Conservation (phyloP, 2,888 invertebrate genomes). For the Protophormia terraenovae region DNA sequence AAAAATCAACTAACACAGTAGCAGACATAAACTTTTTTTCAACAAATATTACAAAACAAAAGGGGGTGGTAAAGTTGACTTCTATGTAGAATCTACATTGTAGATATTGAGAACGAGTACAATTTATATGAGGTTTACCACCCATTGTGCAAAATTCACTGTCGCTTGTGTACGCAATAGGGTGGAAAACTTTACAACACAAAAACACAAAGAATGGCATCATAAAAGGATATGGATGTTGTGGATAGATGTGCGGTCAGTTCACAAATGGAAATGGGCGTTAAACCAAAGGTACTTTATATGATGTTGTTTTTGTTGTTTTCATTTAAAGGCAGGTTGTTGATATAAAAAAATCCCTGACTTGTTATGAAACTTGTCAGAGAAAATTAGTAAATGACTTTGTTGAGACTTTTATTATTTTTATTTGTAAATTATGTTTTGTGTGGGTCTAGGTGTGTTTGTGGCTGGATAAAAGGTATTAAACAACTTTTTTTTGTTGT, state of each 20-base stretch:
- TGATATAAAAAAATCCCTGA: slow-evolving; percentile 42
- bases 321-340: slow-evolving; percentile 51
- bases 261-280: slow-evolving; percentile 64
- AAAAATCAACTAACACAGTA: slow-evolving; percentile 47
- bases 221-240: slow-evolving; percentile 64
- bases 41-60: slow-evolving; percentile 7
- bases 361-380: slow-evolving; percentile 62
- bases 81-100: no score
- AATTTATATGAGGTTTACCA: slow-evolving; percentile 54
- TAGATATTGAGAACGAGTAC: no score
- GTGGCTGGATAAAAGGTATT: slow-evolving; percentile 77
- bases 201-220: slow-evolving; percentile 71
- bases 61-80: slow-evolving; percentile 54
- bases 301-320: slow-evolving; percentile 17
- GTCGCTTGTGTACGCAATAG: slow-evolving; percentile 77
- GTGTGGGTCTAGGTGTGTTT: slow-evolving; percentile 72
- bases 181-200: slow-evolving; percentile 76
- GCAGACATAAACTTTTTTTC: neutral
- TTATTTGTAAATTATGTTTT: slow-evolving; percentile 70
- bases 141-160: slow-evolving; percentile 48
- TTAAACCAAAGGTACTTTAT: slow-evolving; percentile 62
- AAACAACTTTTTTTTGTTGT: slow-evolving; percentile 62
- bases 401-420: slow-evolving; percentile 76
- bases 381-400: slow-evolving; percentile 74
- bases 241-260: slow-evolving; percentile 62